Conservation (phyloP, 2,888 invertebrate genomes). For the Tachina grossa region DNA sequence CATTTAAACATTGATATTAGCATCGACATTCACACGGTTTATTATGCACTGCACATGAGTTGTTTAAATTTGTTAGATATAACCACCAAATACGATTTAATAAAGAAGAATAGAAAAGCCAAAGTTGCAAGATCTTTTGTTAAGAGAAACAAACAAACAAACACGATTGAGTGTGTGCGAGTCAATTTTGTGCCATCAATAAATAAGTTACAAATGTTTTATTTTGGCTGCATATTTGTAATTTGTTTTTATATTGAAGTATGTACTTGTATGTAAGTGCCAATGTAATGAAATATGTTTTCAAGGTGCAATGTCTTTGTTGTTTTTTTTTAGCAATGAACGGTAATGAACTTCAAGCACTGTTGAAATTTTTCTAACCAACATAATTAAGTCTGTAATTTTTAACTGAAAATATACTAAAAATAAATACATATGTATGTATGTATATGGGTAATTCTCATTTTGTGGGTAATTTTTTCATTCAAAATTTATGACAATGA, state of each 20-base stretch:
- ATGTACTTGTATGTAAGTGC: neutral
- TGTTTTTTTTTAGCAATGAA: slow-evolving; percentile 1
- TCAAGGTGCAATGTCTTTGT: neutral
- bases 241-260: too few species aligned
- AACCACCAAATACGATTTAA: slow-evolving; percentile 27
- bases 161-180: neutral
- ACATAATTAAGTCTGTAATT: neutral
- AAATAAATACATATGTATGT: neutral
- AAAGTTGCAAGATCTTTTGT: neutral
- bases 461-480: too few species aligned
- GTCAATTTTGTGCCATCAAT: neutral
- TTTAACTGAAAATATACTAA: neutral
- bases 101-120: slow-evolving; percentile 34
- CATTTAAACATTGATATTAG: slow-evolving; percentile 47
- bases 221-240: too few species aligned
- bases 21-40: slow-evolving; percentile 69
- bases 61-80: slow-evolving; percentile 21
- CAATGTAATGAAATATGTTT: neutral
- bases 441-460: too few species aligned
- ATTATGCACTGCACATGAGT: slow-evolving; percentile 45
- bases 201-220: neutral
- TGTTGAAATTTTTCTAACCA: neutral
- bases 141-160: neutral
- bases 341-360: slow-evolving; percentile 18
- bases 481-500: too few species aligned